These are phyloP conservation scores for Ochropacha duplaris DNA, from an alignment of 2,888 invertebrate species.

Conservation along the genomic window DNA sequence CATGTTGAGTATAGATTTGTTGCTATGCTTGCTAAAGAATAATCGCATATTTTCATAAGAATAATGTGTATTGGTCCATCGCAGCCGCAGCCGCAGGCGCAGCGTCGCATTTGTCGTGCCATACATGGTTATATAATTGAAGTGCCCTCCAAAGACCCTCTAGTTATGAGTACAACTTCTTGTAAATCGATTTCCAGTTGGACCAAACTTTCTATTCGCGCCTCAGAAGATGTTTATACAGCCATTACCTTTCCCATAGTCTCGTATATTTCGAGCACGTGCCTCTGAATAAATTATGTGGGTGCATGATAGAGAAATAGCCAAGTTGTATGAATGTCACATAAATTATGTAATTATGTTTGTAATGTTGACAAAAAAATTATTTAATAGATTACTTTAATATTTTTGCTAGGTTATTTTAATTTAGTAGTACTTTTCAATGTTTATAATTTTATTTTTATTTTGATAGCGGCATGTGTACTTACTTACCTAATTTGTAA, in stretches of 20 bases:
- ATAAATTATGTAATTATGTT: background rate
- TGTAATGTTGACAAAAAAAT: background rate
- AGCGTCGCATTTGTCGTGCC: background rate
- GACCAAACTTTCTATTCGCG: constrained; percentile 43
- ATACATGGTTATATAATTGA: background rate
- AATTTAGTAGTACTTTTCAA: no score
- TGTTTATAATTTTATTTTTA: background rate
- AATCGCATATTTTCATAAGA: background rate
- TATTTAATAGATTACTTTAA: background rate
- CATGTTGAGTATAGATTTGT: background rate
- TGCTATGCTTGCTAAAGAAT: background rate
- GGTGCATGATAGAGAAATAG: constrained; percentile 1
- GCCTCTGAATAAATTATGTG: constrained; percentile 47
- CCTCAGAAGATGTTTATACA: constrained; percentile 36
- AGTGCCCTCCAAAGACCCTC: constrained; percentile 2
- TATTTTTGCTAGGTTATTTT: background rate
- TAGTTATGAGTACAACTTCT: background rate
- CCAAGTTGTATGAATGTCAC: background rate
- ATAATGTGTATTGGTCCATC: background rate
- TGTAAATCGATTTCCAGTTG: constrained; percentile 12
- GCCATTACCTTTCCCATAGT: constrained; percentile 45
- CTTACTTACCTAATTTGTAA: background rate
- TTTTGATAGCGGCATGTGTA: background rate
- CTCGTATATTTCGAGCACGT: constrained; percentile 44
- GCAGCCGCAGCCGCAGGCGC: background rate